phyloP scores from a whole-genome alignment of 2,888 invertebrate species.

The Halictus ligatus region DNA sequence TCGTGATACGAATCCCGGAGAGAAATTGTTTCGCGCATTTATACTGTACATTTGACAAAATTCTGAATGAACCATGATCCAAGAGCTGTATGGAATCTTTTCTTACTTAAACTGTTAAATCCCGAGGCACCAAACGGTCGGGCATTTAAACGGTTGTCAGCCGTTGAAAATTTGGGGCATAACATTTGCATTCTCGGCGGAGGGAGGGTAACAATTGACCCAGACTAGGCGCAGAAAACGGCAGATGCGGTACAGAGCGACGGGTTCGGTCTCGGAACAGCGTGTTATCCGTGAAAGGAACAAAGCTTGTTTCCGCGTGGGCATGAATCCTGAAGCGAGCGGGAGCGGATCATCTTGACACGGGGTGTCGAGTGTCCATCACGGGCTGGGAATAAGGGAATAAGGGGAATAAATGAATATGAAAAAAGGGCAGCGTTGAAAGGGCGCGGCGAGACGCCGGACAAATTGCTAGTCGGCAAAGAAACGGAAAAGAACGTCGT shows the following conservation, averaged over 20 bases:
- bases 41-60: no score
- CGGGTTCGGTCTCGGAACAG: neutral
- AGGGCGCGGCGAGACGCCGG: constrained; percentile 26
- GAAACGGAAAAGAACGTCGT: neutral
- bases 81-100: neutral
- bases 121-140: no score
- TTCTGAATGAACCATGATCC: no score
- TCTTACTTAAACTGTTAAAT: no score
- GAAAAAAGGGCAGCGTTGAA: constrained; percentile 26
- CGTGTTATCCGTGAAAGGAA: neutral
- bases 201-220: neutral
- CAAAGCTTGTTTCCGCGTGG: neutral
- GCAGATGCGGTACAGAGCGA: neutral
- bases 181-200: neutral
- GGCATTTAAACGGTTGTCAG: no score
- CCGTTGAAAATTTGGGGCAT: neutral
- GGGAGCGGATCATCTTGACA: neutral
- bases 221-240: neutral
- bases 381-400: neutral
- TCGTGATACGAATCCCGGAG: no score
- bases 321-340: neutral
- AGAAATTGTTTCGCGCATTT: no score
- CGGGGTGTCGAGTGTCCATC: neutral
- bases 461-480: constrained; percentile 60
- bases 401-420: constrained; percentile 50